Evolutionary conservation across 2,113 vertebrate species (phyloP), one percentile per base, ranked within the genome.

Genomic region (Perognathus longimembris): DNA sequence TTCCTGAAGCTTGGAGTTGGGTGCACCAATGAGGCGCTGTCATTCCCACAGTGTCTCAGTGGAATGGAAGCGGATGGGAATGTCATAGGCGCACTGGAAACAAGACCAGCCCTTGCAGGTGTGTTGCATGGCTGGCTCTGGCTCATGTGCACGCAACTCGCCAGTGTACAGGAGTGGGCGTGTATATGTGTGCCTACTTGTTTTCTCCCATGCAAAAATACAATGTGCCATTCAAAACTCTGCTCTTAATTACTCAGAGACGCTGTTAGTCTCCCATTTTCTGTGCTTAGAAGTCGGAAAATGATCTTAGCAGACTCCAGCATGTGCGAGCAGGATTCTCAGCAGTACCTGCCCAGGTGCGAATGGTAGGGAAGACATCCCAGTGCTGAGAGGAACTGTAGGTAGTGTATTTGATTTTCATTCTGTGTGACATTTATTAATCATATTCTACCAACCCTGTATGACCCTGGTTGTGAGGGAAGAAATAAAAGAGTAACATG

Each of bases 61-160:
- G n/a, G 85, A 92, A 66, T 21, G 64, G 45, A 91, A 64, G 50
- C 81, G 87, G 81, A 96, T 3, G 84, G 92, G 30, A 77, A 66
- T 87, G 71, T 88, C 36, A 59, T 3, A 92, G 75, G 36, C 77
- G 17, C 12, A 89, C 45, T 9, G 83, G 63, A 17, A 64, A 87
- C 28, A 59, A 73, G 66, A 18, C 63, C 4, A 4, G 1, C 89
- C 66, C 79, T 24, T 66, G 74, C 30, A 21, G 20, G 36, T n/a
- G 73, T 69, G 32, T 5, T 30, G 57, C 9, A 10, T 2, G 42
- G 85, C 66, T 83, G 78, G 69, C 64, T 76, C 63, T 5, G 40
- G 83, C 42, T 79, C 26, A 70, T 3, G 2, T 22, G 40, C 18
- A 64, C 0, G 1, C 38, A 66, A 63, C 69, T 64, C 18, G 32